Evolutionary conservation across 2,888 invertebrate species (phyloP), one percentile per base, ranked within the genome.

Genomic region (Panopea generosa): DNA sequence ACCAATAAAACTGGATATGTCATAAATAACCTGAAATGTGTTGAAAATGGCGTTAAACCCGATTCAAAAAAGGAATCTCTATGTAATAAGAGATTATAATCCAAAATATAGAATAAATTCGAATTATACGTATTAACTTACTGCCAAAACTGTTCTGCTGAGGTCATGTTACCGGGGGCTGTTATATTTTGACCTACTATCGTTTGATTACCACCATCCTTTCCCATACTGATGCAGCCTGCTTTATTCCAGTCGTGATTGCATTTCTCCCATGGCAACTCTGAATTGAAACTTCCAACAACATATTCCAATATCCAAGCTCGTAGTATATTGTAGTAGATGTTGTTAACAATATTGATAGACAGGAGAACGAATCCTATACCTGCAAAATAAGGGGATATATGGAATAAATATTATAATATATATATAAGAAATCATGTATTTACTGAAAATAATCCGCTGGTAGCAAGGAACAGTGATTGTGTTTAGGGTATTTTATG

Each of bases 261-360:
- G 92, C 98, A 98, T 38, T 94, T 93, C 1, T 96, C 94, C 97
- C 97, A 98, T 2, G 97, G 97, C 57, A 98, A 93, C 27, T 95
- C 95, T 80, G 95, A 94, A 96, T 95, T 95, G 93, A 98, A 96
- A 90, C 97, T 97, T 90, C 97, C 97, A 92, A 97, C 97, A 77
- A 98, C 94, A 91, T 97, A 98, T 93, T 95, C 97, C 94, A 98
- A 96, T 91, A 97, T 97, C 98, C 98, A 98, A 57, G 98, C 97
- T 90, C 98, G 97, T 92, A 98, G 98, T 86, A 98, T 97, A 91
- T 98, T 98, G 94, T 98, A 98, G 93, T 98, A 98, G 55, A 98
- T 94, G 1, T 97, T 97, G 75, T 98, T 97, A 93, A 98, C 96
- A 85, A 97, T 95, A 3, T 98, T 97, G 77, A 98, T 97, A 4